Evolutionary conservation across 2,888 invertebrate species (phyloP).

Genomic region (Nomada flava): DNA sequence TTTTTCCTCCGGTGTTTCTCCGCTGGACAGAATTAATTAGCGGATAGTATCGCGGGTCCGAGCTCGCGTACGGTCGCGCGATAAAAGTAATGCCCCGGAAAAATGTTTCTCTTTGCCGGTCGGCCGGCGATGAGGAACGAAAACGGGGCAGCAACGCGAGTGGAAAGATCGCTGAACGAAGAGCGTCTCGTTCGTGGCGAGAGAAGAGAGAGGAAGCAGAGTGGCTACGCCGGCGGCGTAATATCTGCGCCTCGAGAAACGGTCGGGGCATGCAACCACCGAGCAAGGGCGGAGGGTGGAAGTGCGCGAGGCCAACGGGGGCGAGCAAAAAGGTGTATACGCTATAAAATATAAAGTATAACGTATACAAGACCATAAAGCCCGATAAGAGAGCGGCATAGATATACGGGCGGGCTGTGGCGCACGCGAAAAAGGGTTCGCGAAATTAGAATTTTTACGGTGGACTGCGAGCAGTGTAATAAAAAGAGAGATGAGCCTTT

Average conservation of each 20-base stretch:
- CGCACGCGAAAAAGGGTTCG: conserved; percentile 71
- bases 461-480: conserved; percentile 62
- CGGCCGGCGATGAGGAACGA: conserved; percentile 26
- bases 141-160: not conserved
- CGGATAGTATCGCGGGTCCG: conserved; percentile 71
- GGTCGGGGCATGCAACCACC: conserved; percentile 63
- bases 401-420: conserved; percentile 72
- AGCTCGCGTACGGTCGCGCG: conserved; percentile 71
- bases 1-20: conserved; percentile 11
- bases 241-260: conserved; percentile 68
- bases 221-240: conserved; percentile 68
- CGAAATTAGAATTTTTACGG: conserved; percentile 81
- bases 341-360: conserved; percentile 81
- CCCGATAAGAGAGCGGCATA: conserved; percentile 77
- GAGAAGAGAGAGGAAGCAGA: conserved; percentile 52
- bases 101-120: conserved; percentile 73
- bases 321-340: conserved; percentile 55
- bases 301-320: not conserved
- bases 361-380: conserved; percentile 79
- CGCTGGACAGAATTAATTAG: conserved; percentile 72
- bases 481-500: conserved; percentile 65
- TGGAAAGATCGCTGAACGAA: conserved; percentile 38
- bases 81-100: conserved; percentile 80
- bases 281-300: conserved; percentile 1
- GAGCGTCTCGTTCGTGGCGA: conserved; percentile 30